phyloP scores from a whole-genome alignment of 2,888 invertebrate species.

The Tetropium fuscum region DNA sequence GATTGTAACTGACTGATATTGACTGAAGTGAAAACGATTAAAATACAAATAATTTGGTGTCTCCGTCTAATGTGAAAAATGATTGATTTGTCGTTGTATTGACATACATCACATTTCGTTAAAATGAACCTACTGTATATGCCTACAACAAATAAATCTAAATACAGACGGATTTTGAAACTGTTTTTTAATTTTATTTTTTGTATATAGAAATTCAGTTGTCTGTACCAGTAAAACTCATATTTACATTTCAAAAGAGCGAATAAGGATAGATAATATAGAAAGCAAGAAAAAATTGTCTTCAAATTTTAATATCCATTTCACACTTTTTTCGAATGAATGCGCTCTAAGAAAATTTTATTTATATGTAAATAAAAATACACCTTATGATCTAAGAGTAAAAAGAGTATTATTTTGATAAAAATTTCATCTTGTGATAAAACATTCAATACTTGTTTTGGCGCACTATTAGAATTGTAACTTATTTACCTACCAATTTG shows the following conservation, averaged over 20 bases:
- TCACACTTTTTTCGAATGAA: neutral
- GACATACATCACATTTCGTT: neutral
- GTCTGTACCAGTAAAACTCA: too few species aligned
- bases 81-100: neutral
- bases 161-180: too few species aligned
- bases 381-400: neutral
- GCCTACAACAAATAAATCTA: neutral
- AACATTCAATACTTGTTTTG: neutral
- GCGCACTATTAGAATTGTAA: neutral
- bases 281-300: too few species aligned
- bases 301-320: too few species aligned
- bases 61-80: neutral
- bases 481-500: too few species aligned
- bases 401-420: neutral
- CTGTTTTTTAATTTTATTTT: too few species aligned
- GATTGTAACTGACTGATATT: too few species aligned
- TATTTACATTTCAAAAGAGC: too few species aligned
- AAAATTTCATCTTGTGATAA: conserved; percentile 13
- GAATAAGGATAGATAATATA: too few species aligned
- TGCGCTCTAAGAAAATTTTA: too few species aligned
- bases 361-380: neutral
- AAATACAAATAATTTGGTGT: neutral
- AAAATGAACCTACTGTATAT: neutral
- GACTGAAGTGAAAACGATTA: too few species aligned
- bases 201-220: too few species aligned